phyloP scores from a whole-genome alignment of 2,888 invertebrate genomes.

The Diarsia dahlii region DNA sequence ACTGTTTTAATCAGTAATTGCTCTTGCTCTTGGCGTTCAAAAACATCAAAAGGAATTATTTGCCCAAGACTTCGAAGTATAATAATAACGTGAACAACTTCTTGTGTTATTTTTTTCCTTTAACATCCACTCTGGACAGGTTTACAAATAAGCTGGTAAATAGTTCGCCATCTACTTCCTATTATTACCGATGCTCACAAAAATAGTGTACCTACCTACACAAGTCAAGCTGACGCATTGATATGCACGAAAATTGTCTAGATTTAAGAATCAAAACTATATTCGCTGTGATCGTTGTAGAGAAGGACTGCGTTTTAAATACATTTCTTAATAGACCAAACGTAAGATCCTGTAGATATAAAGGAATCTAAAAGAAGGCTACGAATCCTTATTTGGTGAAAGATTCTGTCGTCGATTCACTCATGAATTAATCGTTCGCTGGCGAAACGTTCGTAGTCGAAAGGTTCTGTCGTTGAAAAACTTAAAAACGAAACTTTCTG shows the following conservation, averaged over 20 bases:
- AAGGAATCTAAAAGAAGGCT: too few species aligned
- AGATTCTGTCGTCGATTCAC: too few species aligned
- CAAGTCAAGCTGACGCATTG: background rate
- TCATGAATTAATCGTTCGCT: too few species aligned
- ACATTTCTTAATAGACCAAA: background rate
- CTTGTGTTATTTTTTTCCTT: constrained; percentile 28
- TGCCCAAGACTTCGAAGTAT: constrained; percentile 11
- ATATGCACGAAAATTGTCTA: background rate
- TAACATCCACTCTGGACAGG: constrained; percentile 30
- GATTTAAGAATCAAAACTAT: background rate
- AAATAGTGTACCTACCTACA: constrained; percentile 2
- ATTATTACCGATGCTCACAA: constrained; percentile 4
- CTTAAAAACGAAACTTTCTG: too few species aligned
- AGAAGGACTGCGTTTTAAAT: background rate
- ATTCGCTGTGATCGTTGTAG: background rate
- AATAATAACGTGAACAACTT: constrained; percentile 34
- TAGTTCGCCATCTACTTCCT: constrained; percentile 40
- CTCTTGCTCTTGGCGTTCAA: background rate
- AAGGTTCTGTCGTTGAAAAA: too few species aligned
- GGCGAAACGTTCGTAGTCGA: too few species aligned
- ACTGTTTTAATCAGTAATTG: background rate
- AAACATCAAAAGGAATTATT: constrained; percentile 13
- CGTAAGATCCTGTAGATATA: too few species aligned
- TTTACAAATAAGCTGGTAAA: constrained; percentile 29
- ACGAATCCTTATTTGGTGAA: too few species aligned